Evolutionary conservation across 2,113 vertebrate genomes (phyloP), one percentile per base, ranked within the genome.

Genomic region (Tenebrosternarchus preto): DNA sequence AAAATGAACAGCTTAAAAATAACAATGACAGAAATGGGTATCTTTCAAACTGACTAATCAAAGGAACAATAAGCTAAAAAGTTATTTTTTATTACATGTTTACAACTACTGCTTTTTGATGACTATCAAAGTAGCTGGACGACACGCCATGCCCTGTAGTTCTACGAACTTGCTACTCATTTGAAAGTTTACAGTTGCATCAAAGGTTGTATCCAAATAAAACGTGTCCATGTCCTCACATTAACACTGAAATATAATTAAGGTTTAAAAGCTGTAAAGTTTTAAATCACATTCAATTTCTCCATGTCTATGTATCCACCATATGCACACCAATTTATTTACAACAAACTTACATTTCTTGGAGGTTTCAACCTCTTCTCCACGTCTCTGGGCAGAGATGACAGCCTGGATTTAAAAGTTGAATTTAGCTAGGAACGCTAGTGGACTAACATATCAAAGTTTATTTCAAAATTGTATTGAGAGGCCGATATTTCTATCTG

Each of bases 281-380:
- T 5, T 5, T 59, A 6, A 59, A 33, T 73, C 31, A 31, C 4
- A 25, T 29, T 71, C 16, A 19, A 71, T 73, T 33, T 16, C 27
- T 61, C 31, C 25, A 15, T 63, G 8, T 24, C 20, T 9, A 60
- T 11, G 20, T 60, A 59, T n/a, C 56, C 22, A 71, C 27, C 64
- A 20, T 16, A 57, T 43, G 5, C 0, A 1, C 0, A 57, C 4
- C 7, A 17, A 22, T 60, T 9, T 39, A 2, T 31, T 2, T 20
- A 63, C 43, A 16, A 17, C 8, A 59, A 5, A 19, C 73, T 77
- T 77, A 83, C 85, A 88, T 81, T 86, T 82, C 39, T 84, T 84
- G 69, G 80, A 60, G n/a, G 86, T 87, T 66, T 87, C 83, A 5
- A 85, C 64, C 11, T 77, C 82, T 17, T 87, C 77, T 29, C 86